Conservation (phyloP, 2,888 invertebrate genomes). For the Phyllotreta striolata region DNA sequence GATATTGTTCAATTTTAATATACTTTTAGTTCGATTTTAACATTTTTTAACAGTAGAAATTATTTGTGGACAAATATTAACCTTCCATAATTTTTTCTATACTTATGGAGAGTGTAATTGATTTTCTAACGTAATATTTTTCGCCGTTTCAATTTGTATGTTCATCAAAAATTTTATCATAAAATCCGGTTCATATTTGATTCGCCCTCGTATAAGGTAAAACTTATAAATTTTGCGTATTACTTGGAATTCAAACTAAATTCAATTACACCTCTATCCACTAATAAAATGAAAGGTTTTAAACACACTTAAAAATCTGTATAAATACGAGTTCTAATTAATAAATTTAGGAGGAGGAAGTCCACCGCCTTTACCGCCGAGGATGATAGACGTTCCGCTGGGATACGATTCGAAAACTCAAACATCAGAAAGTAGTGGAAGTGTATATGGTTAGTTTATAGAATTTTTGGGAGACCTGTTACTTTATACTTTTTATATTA, state of each 20-base stretch:
- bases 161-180: no score
- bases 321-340: constrained; percentile 16
- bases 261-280: background rate
- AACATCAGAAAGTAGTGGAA: constrained; percentile 56
- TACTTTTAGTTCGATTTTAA: no score
- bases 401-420: constrained; percentile 53
- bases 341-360: constrained; percentile 64
- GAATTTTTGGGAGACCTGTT: constrained; percentile 38
- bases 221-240: no score
- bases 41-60: no score
- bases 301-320: constrained; percentile 10
- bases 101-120: no score
- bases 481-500: constrained; percentile 27
- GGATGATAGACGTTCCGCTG: constrained; percentile 66
- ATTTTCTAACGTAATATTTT: no score
- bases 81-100: no score
- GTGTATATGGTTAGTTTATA: constrained; percentile 57
- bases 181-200: no score
- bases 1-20: no score
- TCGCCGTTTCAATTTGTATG: no score
- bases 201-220: no score
- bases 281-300: constrained; percentile 7
- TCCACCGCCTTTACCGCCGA: constrained; percentile 67
- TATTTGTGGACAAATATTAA: no score
- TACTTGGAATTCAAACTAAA: background rate